phyloP scores from a whole-genome alignment of 1,140 invertebrate genomes.

The Ooceraea biroi region DNA sequence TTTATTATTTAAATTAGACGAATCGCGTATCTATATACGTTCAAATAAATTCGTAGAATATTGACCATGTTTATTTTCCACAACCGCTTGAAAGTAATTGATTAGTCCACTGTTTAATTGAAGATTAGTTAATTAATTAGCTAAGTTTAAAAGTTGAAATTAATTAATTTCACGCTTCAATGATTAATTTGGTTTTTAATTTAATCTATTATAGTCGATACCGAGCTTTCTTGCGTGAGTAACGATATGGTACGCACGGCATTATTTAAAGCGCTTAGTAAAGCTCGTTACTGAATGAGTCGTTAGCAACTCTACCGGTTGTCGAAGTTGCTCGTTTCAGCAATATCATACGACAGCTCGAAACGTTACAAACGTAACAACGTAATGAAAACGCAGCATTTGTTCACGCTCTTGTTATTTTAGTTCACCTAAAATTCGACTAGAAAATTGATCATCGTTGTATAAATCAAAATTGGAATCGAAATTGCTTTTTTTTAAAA shows the following conservation, averaged over 20 bases:
- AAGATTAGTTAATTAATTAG: too few species aligned
- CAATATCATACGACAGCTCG: conserved; percentile 43
- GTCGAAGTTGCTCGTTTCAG: conserved; percentile 58
- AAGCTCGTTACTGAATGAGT: conserved; percentile 75
- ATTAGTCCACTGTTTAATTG: neutral
- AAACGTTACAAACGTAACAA: conserved; percentile 47
- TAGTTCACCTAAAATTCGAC: conserved; percentile 30
- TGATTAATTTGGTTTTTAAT: neutral
- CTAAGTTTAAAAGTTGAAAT: neutral
- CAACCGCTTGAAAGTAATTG: neutral
- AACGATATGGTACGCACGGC: conserved; percentile 58
- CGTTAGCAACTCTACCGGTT: conserved; percentile 67
- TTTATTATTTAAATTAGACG: conserved; percentile 47
- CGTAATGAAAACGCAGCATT: conserved; percentile 33
- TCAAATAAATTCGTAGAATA: conserved; percentile 9
- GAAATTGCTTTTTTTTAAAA: conserved; percentile 18
- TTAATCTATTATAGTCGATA: neutral
- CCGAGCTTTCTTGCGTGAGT: neutral
- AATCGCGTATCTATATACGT: neutral
- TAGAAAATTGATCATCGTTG: neutral
- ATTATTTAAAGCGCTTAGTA: conserved; percentile 76
- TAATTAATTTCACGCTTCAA: neutral
- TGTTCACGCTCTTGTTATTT: conserved; percentile 22
- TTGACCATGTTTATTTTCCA: neutral
- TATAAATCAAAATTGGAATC: neutral